These are phyloP conservation scores for Sus scrofa DNA, from an alignment of 2,113 vertebrate species.

Conservation along the genomic window DNA sequence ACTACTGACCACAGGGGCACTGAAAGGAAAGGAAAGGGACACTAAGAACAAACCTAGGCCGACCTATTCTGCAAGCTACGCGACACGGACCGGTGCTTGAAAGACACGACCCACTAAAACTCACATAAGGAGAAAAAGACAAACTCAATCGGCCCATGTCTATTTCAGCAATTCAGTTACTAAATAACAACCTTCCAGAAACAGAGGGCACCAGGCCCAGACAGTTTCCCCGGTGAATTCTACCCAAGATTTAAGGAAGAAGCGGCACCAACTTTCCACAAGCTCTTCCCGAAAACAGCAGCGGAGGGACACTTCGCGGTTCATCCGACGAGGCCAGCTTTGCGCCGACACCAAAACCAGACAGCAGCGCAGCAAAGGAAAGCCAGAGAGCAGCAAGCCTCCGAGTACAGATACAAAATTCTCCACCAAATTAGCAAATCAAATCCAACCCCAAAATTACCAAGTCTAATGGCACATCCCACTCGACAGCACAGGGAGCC, in stretches of 20 bases:
- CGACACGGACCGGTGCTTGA: background rate
- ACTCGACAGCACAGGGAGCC: too few species aligned
- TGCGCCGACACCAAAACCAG: background rate
- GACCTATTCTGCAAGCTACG: background rate
- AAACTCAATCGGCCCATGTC: background rate
- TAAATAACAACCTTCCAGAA: background rate
- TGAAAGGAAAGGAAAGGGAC: background rate
- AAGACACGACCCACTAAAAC: background rate
- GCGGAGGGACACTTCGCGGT: background rate
- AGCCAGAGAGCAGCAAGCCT: background rate
- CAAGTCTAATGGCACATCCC: too few species aligned
- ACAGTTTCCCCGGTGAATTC: background rate
- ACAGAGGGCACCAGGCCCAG: background rate
- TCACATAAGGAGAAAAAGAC: background rate
- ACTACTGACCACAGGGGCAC: background rate
- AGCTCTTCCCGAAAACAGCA: background rate
- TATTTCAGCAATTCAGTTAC: background rate
- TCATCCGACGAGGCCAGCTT: accelerated
- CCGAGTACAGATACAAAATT: background rate
- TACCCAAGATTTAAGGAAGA: background rate
- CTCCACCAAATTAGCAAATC: background rate
- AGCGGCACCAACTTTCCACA: background rate
- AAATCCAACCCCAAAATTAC: too few species aligned
- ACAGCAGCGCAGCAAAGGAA: background rate
- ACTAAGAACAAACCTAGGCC: background rate